Conservation (phyloP, 2,797 vertebrate genomes). For the Chiroxiphia lanceolata region DNA sequence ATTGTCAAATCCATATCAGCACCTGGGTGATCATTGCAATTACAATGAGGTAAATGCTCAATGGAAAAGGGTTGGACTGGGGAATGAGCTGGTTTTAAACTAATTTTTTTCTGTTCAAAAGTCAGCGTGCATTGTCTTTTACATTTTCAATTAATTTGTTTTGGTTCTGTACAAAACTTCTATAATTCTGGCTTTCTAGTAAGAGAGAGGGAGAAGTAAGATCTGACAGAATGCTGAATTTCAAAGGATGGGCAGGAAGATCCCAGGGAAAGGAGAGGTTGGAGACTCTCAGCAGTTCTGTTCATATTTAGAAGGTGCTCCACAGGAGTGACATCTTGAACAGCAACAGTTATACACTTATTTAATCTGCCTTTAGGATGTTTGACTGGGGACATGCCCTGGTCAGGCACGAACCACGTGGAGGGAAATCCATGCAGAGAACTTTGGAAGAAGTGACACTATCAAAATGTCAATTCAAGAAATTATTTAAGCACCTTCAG, state of each 20-base stretch:
- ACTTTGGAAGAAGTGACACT: background rate
- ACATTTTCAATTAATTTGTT: background rate
- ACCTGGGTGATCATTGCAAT: background rate
- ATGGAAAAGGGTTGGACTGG: background rate
- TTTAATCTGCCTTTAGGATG: background rate
- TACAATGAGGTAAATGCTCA: background rate
- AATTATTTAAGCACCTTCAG: background rate
- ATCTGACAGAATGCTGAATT: background rate
- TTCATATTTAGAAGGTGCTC: background rate
- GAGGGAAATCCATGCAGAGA: background rate
- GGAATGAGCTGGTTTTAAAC: background rate
- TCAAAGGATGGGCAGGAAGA: background rate
- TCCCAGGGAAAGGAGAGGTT: background rate
- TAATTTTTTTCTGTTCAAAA: background rate
- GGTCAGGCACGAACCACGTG: accelerated
- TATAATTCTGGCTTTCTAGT: background rate
- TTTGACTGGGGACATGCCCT: background rate
- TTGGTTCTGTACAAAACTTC: background rate
- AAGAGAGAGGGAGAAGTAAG: background rate
- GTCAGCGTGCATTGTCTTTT: background rate
- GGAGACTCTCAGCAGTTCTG: background rate
- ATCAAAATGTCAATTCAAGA: accelerated
- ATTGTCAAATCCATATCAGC: background rate
- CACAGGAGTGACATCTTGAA: accelerated
- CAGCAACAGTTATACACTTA: too few relatives aligned